Conservation (phyloP, 2,888 invertebrate genomes). For the Deilephila elpenor region DNA sequence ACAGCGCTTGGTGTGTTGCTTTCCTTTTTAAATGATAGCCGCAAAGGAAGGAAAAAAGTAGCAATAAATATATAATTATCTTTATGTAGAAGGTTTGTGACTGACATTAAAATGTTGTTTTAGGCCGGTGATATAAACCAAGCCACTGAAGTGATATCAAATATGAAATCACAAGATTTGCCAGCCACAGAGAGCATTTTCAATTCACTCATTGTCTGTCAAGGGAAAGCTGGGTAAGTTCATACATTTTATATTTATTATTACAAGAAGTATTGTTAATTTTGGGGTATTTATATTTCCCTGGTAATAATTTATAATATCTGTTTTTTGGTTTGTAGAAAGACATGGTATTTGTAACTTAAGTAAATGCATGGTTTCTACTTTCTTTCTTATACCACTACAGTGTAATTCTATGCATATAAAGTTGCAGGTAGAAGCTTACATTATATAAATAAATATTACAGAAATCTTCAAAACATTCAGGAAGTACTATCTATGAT, state of each 20-base stretch:
- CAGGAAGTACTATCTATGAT: constrained; percentile 83
- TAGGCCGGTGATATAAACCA: constrained; percentile 84
- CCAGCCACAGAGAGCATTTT: constrained; percentile 85
- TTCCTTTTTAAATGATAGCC: too few relatives aligned
- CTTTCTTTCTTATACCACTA: too few relatives aligned
- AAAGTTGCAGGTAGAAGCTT: too few relatives aligned
- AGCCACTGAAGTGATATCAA: constrained; percentile 82
- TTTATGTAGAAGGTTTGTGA: too few relatives aligned
- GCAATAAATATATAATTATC: too few relatives aligned
- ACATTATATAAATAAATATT: constrained; percentile 24
- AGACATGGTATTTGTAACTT: too few relatives aligned
- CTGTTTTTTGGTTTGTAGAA: too few relatives aligned
- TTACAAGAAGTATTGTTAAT: not conserved
- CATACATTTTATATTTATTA: not conserved
- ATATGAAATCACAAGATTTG: constrained; percentile 83
- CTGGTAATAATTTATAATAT: not conserved
- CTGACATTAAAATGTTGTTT: constrained; percentile 34
- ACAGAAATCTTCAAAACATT: constrained; percentile 69
- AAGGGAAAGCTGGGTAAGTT: constrained; percentile 82
- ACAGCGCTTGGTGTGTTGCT: too few relatives aligned
- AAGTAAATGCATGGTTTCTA: too few relatives aligned
- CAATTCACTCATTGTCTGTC: constrained; percentile 85
- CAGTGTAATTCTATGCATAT: too few relatives aligned
- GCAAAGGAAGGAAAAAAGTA: too few relatives aligned
- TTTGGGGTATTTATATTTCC: not conserved